phyloP scores from a whole-genome alignment of 1,140 invertebrate genomes.

The Danaus melanippus region DNA sequence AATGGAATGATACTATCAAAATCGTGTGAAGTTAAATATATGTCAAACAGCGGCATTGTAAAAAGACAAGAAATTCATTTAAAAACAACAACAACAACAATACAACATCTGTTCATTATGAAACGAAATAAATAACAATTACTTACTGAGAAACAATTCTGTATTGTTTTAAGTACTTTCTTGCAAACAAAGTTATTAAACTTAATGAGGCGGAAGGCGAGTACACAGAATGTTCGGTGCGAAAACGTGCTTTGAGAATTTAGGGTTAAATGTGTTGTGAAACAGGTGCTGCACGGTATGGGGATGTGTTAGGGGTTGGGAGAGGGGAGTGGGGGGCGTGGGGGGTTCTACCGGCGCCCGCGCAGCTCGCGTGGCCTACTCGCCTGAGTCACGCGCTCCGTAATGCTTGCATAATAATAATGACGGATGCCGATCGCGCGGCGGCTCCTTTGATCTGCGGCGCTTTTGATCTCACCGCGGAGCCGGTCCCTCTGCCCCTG shows the following conservation, averaged over 20 bases:
- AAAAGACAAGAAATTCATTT: too few relatives aligned
- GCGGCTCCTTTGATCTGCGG: constrained; percentile 67
- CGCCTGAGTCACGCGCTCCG: constrained; percentile 67
- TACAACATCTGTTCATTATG: not conserved
- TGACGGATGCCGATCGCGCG: constrained; percentile 71
- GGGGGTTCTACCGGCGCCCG: constrained; percentile 42
- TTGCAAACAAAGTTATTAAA: too few relatives aligned
- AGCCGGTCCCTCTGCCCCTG: constrained; percentile 61
- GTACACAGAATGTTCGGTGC: too few relatives aligned
- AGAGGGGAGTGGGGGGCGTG: constrained; percentile 28
- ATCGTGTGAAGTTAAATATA: too few relatives aligned
- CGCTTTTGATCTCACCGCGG: constrained; percentile 66
- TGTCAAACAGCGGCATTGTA: too few relatives aligned
- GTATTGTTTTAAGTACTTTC: too few relatives aligned
- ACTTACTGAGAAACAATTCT: not conserved
- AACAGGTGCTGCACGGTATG: constrained; percentile 40
- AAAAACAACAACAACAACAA: too few relatives aligned
- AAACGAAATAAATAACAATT: constrained; percentile 1
- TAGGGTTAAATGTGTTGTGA: too few relatives aligned
- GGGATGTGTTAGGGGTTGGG: constrained; percentile 23
- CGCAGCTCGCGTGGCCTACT: constrained; percentile 64
- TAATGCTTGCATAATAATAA: constrained; percentile 72
- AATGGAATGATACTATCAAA: too few relatives aligned
- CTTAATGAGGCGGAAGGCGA: too few relatives aligned
- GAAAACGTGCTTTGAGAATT: too few relatives aligned